These are phyloP conservation scores for Megalopta genalis DNA, from an alignment of 1,140 invertebrate genomes.

Conservation along the genomic window DNA sequence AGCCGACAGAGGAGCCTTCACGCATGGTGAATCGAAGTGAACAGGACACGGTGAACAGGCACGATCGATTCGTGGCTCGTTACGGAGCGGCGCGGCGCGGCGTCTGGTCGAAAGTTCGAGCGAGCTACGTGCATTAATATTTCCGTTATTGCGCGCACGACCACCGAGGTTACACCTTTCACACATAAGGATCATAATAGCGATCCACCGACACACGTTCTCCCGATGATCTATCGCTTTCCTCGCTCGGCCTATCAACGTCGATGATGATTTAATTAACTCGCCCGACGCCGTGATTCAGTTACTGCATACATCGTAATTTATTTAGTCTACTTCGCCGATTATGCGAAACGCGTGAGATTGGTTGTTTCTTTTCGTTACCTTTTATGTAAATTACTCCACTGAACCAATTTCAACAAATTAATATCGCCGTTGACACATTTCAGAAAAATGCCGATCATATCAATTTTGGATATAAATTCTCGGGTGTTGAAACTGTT, in stretches of 20 bases:
- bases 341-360: no score
- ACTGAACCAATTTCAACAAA: no score
- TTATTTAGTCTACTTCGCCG: no score
- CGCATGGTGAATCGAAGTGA: constrained; percentile 57
- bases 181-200: constrained; percentile 33
- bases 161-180: constrained; percentile 62
- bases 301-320: no score
- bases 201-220: not conserved
- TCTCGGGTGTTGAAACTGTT: no score
- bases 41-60: constrained; percentile 44
- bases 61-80: constrained; percentile 56
- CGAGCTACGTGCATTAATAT: constrained; percentile 50
- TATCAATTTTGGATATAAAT: no score
- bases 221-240: not conserved
- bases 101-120: constrained; percentile 49
- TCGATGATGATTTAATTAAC: not conserved
- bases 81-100: constrained; percentile 29
- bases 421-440: no score
- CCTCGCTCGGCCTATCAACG: not conserved
- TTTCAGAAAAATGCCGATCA: no score
- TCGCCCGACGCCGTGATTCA: not conserved
- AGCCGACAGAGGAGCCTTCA: constrained; percentile 45
- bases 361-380: no score
- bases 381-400: no score
- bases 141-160: constrained; percentile 53